A percentile compares a stretch with the other conserved stretches of the same genome.
Conservation (phyloP, 2,113 vertebrate species). For the Trematomus loennbergii region DNA sequence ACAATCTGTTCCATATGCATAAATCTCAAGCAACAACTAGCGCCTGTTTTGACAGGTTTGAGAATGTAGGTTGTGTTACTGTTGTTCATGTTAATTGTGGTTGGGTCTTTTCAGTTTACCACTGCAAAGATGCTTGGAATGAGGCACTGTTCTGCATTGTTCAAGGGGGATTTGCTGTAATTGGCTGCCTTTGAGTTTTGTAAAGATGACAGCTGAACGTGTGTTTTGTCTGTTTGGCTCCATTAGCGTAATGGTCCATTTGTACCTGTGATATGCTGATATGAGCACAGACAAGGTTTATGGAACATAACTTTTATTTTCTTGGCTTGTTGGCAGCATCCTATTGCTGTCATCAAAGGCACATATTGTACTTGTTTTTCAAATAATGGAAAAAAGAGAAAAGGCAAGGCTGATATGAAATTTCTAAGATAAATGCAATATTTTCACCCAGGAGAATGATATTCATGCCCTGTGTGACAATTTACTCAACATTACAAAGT, state of each 20-base stretch:
- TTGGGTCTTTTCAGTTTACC: constrained; percentile 4
- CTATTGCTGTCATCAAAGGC: constrained; percentile 25
- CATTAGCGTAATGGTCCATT: constrained; percentile 66
- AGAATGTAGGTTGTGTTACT: constrained; percentile 12
- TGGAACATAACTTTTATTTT: constrained; percentile 42
- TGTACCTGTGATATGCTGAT: constrained; percentile 67
- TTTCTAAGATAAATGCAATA: too few relatives aligned
- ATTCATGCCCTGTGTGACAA: too few relatives aligned
- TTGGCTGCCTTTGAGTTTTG: constrained; percentile 69
- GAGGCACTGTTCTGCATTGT: constrained; percentile 23
- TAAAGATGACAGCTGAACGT: constrained; percentile 58
- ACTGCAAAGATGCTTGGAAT: constrained; percentile 20
- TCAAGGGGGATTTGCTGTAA: constrained; percentile 55
- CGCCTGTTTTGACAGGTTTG: neutral
- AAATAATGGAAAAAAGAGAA: neutral
- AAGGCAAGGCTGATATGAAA: neutral
- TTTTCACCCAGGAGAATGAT: too few relatives aligned
- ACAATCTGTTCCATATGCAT: constrained; percentile 26
- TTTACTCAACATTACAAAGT: too few relatives aligned
- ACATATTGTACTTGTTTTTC: constrained; percentile 6
- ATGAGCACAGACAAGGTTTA: constrained; percentile 51
- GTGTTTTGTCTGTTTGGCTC: constrained; percentile 61
- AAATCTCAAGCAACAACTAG: constrained; percentile 25
- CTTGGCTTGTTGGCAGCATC: constrained; percentile 37
- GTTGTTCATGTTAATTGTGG: constrained; percentile 17